Percentiles rank a stretch among this genome's conserved stretches.
phyloP scores from a whole-genome alignment of 1,140 invertebrate genomes.

The Drosophila dunni region DNA sequence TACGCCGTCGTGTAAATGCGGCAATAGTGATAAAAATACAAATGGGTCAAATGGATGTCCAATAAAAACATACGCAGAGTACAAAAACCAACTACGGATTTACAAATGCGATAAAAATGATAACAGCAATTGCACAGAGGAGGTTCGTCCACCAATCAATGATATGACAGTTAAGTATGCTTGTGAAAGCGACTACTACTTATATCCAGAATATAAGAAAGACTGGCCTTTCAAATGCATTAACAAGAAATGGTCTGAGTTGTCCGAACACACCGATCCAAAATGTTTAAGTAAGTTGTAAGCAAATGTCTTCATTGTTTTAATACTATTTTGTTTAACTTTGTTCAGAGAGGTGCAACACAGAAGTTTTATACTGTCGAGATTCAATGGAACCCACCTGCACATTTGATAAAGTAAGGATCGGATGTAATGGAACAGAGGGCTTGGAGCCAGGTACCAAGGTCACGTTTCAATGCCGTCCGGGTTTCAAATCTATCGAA shows the following conservation, averaged over 20 bases:
- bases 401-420: not conserved
- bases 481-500: not conserved
- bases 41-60: constrained; percentile 36
- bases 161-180: not conserved
- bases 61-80: constrained; percentile 18
- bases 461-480: not conserved
- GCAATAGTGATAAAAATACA: constrained; percentile 15
- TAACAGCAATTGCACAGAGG: not conserved
- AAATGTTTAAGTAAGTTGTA: constrained; percentile 22
- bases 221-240: not conserved
- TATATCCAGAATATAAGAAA: not conserved
- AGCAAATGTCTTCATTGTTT: no score
- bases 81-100: not conserved
- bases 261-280: not conserved
- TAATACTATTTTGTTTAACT: no score
- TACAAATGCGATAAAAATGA: not conserved
- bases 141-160: constrained; percentile 7
- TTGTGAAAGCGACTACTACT: not conserved
- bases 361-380: not conserved
- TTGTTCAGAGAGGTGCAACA: not conserved
- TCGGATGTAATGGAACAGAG: not conserved
- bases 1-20: not conserved
- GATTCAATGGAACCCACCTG: not conserved
- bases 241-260: not conserved
- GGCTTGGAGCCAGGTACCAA: not conserved